phyloP scores from a whole-genome alignment of 1,140 invertebrate species.

The Conus ventricosus region DNA sequence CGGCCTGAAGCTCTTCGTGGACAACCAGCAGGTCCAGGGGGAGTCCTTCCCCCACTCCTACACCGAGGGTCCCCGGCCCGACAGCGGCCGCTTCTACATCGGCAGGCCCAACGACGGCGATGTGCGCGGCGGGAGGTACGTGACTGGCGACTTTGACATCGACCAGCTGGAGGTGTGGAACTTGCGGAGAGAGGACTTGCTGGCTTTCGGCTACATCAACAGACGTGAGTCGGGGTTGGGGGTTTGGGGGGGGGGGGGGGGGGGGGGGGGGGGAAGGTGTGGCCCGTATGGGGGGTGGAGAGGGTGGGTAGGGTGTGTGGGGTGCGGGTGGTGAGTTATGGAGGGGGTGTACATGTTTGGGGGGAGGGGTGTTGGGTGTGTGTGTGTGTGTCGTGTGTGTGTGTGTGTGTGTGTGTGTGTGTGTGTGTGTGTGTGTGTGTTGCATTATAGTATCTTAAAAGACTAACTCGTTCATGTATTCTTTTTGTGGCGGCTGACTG shows the following conservation, averaged over 20 bases:
- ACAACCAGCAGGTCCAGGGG: constrained; percentile 42
- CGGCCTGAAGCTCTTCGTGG: constrained; percentile 67
- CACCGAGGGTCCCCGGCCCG: constrained; percentile 8
- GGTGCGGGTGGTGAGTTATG: too few relatives aligned
- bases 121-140: constrained; percentile 33
- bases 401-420: too few relatives aligned
- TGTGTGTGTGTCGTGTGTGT: too few relatives aligned
- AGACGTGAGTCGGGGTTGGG: constrained; percentile 59
- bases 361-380: too few relatives aligned
- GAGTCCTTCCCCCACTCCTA: constrained; percentile 46
- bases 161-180: constrained; percentile 72
- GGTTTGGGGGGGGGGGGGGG: background rate
- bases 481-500: too few relatives aligned
- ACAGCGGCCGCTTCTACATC: constrained; percentile 52
- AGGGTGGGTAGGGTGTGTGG: too few relatives aligned
- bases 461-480: too few relatives aligned
- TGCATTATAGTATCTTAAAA: too few relatives aligned
- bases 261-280: too few relatives aligned
- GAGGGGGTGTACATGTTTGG: too few relatives aligned
- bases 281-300: too few relatives aligned
- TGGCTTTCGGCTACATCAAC: constrained; percentile 68
- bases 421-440: too few relatives aligned
- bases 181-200: constrained; percentile 62
- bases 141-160: constrained; percentile 58
- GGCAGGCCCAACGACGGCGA: constrained; percentile 63